Conservation (phyloP, 1,140 invertebrate genomes). For the Drosophila arizonae region DNA sequence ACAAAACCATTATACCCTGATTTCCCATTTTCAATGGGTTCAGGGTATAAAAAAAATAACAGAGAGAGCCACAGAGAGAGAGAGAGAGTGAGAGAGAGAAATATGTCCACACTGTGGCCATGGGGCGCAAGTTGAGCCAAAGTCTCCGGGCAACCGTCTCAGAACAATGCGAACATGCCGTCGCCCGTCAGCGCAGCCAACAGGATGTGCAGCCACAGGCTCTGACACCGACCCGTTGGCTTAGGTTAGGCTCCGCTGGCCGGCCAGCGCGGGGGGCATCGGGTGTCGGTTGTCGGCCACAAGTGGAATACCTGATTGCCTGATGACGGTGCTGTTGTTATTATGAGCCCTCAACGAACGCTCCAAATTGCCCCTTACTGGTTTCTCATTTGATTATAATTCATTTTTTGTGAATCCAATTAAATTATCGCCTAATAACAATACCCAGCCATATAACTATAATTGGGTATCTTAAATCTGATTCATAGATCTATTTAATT, state of each 20-base stretch:
- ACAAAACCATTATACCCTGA: too few relatives aligned
- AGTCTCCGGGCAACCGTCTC: conserved; percentile 30
- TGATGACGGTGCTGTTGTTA: conserved; percentile 18
- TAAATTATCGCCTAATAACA: conserved; percentile 29
- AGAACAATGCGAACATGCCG: conserved; percentile 18
- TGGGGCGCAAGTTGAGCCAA: conserved; percentile 27
- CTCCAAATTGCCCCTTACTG: conserved; percentile 25
- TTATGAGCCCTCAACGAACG: conserved; percentile 16
- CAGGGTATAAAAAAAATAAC: conserved; percentile 5
- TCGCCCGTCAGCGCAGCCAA: conserved; percentile 22
- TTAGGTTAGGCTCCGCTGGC: neutral
- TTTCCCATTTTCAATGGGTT: too few relatives aligned
- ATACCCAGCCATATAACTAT: neutral
- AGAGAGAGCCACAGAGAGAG: too few relatives aligned
- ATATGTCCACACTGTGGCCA: neutral
- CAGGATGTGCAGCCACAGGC: conserved; percentile 13
- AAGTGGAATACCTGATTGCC: conserved; percentile 39
- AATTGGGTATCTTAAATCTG: neutral
- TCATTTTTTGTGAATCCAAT: conserved; percentile 28
- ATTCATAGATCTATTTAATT: too few relatives aligned
- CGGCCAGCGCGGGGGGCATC: neutral
- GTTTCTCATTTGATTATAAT: neutral
- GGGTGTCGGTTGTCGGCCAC: conserved; percentile 1
- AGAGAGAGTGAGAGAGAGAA: neutral
- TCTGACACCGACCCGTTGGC: neutral